Percentiles rank a stretch among this genome's conserved stretches.
Conservation (phyloP, 2,113 vertebrate genomes). For the Nibea albiflora region DNA sequence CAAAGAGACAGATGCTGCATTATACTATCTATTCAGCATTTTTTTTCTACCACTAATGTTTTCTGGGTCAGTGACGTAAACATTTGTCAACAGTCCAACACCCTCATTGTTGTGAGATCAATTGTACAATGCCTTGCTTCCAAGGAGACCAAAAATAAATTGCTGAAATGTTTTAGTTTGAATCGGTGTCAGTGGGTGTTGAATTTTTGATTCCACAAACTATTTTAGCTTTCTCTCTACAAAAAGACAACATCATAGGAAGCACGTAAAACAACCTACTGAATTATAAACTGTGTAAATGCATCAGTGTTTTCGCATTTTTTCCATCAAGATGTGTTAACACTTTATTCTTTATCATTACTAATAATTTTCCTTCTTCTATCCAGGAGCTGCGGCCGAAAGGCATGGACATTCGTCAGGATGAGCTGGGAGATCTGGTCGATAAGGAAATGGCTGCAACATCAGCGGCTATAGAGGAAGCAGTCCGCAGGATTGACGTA, state of each 20-base stretch:
- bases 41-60: background rate
- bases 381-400: slow-evolving; percentile 92
- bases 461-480: slow-evolving; percentile 93
- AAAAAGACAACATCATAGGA: background rate
- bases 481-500: slow-evolving; percentile 94
- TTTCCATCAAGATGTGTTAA: background rate
- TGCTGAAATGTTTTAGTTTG: background rate
- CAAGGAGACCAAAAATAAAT: background rate
- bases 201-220: background rate
- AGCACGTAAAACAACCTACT: background rate
- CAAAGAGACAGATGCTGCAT: background rate
- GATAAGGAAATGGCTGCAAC: slow-evolving; percentile 99
- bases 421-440: slow-evolving; percentile 95
- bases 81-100: background rate
- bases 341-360: background rate
- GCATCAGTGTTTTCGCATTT: background rate
- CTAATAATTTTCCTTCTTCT: background rate
- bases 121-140: background rate
- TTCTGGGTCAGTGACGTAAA: background rate
- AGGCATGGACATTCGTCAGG: slow-evolving; percentile 92
- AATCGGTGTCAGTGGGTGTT: background rate
- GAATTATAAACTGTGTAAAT: background rate
- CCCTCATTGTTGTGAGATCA: background rate
- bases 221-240: background rate
- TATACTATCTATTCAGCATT: background rate